Evolutionary conservation across 2,888 invertebrate species (phyloP), one percentile per base, ranked within the genome.

Genomic region (Thecophora atra): DNA sequence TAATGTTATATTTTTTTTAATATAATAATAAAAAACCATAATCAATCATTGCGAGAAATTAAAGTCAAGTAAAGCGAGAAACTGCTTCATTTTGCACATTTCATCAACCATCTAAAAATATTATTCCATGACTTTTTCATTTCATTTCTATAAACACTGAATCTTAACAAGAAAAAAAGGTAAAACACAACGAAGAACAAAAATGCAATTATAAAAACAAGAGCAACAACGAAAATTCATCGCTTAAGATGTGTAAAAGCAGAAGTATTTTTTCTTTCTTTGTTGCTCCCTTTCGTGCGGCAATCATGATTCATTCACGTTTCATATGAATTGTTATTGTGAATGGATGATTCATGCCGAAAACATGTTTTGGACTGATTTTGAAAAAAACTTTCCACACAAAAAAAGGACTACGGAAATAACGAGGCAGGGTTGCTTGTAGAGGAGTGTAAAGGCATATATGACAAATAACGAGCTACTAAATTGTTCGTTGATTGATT

Each of bases 321-420:
- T 64, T 47, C 47, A 30, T 17, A 64, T 47, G 47, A 26, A 47
- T 64, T 47, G 1, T 8, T 37, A 37, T 37, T 8, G 11, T 24
- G 54, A 42, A 26, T 52, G 47, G 54, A 67, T 67, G 67, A 67
- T 67, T 67, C 67, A 67, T 67, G 37, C 42, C 13, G 17, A 24
- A 56, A 37, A 42, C 30, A 67, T 67, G 67, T 52, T 52, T 66
- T 64, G 44, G 37, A 6, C 37, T 37, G 2, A 37, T 6, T 37
- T 37, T 37, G 37, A 37, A 37, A 2, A 8, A 37, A 37, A 37
- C 11, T 11, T 37, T 37, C 37, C 11, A 8, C 11, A 37, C 30
- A 30, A 30, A 30, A 30, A 8, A 6, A 30, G 8, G 30, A 30
- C 4, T 6, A 30, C 30, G 8, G 30, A 4, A 8, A 30, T n/a